Conservation (phyloP, 1,140 invertebrate genomes). For the Bombus pyrosoma region DNA sequence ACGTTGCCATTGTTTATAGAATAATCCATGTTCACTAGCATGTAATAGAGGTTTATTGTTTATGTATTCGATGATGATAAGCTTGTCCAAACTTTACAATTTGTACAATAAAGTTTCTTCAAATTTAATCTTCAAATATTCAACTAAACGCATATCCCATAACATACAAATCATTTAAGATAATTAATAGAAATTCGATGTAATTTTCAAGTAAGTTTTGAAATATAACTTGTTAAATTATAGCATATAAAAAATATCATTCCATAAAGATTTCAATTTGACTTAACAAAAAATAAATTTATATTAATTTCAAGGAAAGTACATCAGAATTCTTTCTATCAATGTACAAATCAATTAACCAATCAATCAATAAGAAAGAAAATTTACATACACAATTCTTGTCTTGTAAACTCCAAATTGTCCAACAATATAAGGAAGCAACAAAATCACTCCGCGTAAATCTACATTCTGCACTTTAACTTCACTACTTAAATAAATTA, state of each 20-base stretch:
- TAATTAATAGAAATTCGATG: background rate
- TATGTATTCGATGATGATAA: constrained; percentile 47
- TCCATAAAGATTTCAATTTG: background rate
- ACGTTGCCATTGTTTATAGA: constrained; percentile 33
- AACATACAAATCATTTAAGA: background rate
- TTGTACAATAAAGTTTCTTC: constrained; percentile 56
- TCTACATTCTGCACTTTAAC: no score
- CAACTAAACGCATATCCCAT: background rate
- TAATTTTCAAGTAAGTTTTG: background rate
- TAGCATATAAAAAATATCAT: background rate
- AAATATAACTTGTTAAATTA: background rate
- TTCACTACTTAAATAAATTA: no score
- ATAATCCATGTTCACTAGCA: constrained; percentile 44
- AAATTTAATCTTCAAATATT: constrained; percentile 1
- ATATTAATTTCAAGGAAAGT: no score
- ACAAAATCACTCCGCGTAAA: no score
- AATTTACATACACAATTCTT: no score
- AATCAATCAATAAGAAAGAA: no score
- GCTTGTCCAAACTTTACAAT: constrained; percentile 51
- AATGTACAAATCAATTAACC: no score
- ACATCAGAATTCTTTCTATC: no score
- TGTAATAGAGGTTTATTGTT: constrained; percentile 41
- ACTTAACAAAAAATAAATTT: no score
- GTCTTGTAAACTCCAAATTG: no score
- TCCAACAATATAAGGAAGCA: no score